Evolutionary conservation across 2,888 invertebrate species (phyloP).

Genomic region (Drosophila mayaguana): DNA sequence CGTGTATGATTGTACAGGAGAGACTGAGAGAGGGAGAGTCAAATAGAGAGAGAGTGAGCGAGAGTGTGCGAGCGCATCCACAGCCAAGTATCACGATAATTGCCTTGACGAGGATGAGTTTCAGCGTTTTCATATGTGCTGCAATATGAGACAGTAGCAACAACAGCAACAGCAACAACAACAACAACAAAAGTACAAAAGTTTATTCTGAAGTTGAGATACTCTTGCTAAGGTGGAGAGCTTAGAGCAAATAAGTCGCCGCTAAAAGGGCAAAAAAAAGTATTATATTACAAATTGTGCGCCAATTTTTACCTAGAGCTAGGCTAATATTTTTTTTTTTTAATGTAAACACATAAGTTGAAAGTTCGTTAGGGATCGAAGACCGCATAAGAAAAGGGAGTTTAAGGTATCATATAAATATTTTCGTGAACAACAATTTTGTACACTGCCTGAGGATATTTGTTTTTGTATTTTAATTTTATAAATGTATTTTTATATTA

Average conservation of each 20-base stretch:
- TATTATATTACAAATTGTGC: slow-evolving; percentile 8
- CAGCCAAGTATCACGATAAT: slow-evolving; percentile 60
- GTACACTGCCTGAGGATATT: no score
- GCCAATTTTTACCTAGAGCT: neutral
- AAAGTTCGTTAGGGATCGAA: no score
- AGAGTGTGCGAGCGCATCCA: slow-evolving; percentile 26
- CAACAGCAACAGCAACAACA: neutral
- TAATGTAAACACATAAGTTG: neutral
- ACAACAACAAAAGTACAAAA: neutral
- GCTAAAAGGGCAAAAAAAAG: slow-evolving; percentile 9
- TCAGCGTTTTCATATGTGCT: slow-evolving; percentile 32
- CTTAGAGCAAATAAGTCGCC: slow-evolving; percentile 1
- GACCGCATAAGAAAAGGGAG: no score
- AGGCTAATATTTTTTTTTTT: neutral
- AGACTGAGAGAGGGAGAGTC: neutral
- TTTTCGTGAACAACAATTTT: no score
- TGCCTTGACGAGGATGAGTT: slow-evolving; percentile 55
- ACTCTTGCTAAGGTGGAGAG: slow-evolving; percentile 11
- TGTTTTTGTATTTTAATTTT: no score
- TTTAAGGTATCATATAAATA: no score
- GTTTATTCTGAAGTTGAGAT: slow-evolving; percentile 3
- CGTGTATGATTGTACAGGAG: slow-evolving; percentile 2
- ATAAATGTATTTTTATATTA: no score
- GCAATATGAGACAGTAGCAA: slow-evolving; percentile 21
- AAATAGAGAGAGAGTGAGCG: neutral